A percentile compares a stretch with the other conserved stretches of the same genome.
phyloP scores from a whole-genome alignment of 2,888 invertebrate genomes.

The Beris morrisii region DNA sequence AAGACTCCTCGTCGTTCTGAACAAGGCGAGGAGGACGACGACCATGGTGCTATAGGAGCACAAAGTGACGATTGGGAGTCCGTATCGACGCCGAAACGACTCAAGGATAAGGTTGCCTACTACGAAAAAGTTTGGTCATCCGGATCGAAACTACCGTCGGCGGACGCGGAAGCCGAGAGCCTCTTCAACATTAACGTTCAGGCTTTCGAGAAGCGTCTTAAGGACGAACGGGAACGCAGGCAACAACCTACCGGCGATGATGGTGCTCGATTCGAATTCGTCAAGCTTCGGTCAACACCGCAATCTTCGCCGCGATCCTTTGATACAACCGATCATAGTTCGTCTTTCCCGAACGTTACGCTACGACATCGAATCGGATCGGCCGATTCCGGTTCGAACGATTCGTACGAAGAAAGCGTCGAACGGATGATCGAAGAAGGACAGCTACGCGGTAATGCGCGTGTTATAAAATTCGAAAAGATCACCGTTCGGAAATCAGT shows the following conservation, averaged over 20 bases:
- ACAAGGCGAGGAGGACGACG: conserved; percentile 30
- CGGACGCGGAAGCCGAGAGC: conserved; percentile 54
- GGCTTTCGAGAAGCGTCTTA: conserved; percentile 63
- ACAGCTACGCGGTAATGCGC: conserved; percentile 64
- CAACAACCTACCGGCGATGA: conserved; percentile 57
- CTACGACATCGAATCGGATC: conserved; percentile 56
- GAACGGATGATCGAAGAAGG: conserved; percentile 65
- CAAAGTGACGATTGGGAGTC: conserved; percentile 32
- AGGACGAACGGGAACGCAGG: conserved; percentile 59
- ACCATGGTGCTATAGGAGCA: conserved; percentile 40
- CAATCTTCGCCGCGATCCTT: conserved; percentile 57
- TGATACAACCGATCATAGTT: conserved; percentile 48
- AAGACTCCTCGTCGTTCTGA: conserved; percentile 11
- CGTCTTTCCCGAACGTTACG: conserved; percentile 53
- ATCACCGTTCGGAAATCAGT: conserved; percentile 66
- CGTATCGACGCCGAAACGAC: conserved; percentile 54
- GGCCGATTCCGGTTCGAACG: conserved; percentile 34
- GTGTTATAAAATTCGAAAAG: conserved; percentile 72
- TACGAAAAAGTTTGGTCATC: conserved; percentile 80
- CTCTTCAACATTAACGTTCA: conserved; percentile 60
- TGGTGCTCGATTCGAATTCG: conserved; percentile 62
- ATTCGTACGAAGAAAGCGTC: conserved; percentile 58
- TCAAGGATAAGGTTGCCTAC: conserved; percentile 75
- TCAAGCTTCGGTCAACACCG: conserved; percentile 64
- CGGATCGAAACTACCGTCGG: conserved; percentile 47